Conservation (phyloP, 1,140 invertebrate species). For the Ericerus pela region DNA sequence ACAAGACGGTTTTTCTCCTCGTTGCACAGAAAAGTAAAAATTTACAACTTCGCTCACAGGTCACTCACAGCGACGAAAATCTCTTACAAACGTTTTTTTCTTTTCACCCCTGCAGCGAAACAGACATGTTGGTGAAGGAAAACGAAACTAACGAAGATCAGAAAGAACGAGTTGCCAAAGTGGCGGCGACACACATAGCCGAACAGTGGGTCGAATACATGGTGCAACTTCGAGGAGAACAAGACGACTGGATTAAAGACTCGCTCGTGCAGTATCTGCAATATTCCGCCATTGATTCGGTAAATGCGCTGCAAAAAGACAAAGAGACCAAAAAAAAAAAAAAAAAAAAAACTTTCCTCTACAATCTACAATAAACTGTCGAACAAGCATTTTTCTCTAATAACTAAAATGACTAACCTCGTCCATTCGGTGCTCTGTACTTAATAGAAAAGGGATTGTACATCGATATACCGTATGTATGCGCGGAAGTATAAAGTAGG, state of each 20-base stretch:
- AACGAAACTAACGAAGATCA: not conserved
- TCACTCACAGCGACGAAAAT: not conserved
- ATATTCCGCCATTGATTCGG: not conserved
- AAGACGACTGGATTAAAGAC: constrained; percentile 2
- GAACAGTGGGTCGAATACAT: not conserved
- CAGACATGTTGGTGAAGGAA: not conserved
- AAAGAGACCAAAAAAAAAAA: too few relatives aligned
- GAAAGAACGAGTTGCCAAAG: not conserved
- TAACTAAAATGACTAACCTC: too few relatives aligned
- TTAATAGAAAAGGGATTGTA: too few relatives aligned
- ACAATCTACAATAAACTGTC: too few relatives aligned
- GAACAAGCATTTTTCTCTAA: too few relatives aligned
- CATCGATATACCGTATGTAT: too few relatives aligned
- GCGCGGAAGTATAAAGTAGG: too few relatives aligned
- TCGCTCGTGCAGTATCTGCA: constrained; percentile 2
- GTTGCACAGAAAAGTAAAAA: too few relatives aligned
- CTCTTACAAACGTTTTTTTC: not conserved
- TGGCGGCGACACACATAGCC: not conserved
- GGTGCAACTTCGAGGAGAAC: not conserved
- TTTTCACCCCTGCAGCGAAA: not conserved
- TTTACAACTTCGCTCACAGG: not conserved
- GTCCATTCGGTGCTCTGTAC: too few relatives aligned
- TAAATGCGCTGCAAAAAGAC: too few relatives aligned
- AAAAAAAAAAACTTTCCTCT: too few relatives aligned
- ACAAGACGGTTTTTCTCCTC: too few relatives aligned